These are phyloP conservation scores for Geotrypetes seraphini DNA, from an alignment of 2,797 vertebrate species.

Conservation along the genomic window DNA sequence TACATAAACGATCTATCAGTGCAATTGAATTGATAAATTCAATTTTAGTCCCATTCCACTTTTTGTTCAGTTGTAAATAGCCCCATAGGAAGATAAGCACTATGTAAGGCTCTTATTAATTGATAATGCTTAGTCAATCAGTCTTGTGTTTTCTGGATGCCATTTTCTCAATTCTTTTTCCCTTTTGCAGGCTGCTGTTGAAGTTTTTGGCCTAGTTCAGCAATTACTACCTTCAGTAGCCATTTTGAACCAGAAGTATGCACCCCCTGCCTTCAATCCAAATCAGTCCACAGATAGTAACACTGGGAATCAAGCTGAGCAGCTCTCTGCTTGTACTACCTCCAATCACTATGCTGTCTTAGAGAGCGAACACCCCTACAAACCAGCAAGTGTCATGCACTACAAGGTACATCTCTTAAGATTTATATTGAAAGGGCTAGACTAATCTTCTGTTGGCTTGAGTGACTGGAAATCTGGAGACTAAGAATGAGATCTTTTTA, in stretches of 20 bases:
- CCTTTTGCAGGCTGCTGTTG: constrained; percentile 79
- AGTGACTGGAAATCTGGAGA: no score
- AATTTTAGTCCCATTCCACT: no score
- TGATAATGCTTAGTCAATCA: no score
- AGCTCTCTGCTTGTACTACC: constrained; percentile 92
- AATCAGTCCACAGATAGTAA: constrained; percentile 99
- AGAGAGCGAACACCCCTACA: constrained; percentile 96
- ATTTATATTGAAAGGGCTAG: no score
- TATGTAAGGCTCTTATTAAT: no score
- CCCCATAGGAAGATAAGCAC: no score
- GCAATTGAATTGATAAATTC: no score
- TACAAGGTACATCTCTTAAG: constrained; percentile 79
- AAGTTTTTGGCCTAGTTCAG: constrained; percentile 94
- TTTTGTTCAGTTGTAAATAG: no score
- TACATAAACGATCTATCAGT: no score
- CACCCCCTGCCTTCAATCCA: constrained; percentile 93
- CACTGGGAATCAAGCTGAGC: constrained; percentile 92
- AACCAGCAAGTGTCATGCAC: constrained; percentile 85
- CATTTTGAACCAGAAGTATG: constrained; percentile 94
- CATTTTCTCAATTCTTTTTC: not conserved
- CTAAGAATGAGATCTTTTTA: no score
- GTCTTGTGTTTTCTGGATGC: no score
- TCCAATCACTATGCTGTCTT: constrained; percentile 92
- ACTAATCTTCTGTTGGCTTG: no score
- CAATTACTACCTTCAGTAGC: constrained; percentile 92